phyloP scores from a whole-genome alignment of 2,797 vertebrate genomes.

The Atherinosoma microstoma region DNA sequence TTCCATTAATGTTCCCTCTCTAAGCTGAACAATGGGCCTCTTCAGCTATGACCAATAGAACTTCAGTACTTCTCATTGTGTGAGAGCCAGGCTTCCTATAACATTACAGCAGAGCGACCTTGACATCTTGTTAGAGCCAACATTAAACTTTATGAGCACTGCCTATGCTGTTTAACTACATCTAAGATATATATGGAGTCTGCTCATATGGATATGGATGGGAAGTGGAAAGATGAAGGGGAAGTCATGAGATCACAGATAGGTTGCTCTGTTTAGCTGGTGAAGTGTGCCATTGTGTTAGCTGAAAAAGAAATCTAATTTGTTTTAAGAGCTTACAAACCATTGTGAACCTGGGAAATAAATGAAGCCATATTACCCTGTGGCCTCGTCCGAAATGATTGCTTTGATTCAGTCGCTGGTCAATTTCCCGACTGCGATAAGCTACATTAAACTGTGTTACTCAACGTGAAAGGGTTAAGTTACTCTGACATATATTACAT shows the following conservation, averaged over 20 bases:
- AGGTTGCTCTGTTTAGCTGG: conserved; percentile 30
- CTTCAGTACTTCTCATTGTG: conserved; percentile 72
- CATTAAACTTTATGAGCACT: conserved; percentile 77
- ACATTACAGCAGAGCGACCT: conserved; percentile 73
- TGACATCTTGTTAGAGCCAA: conserved; percentile 79
- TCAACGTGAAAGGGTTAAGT: conserved; percentile 5
- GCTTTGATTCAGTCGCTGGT: conserved; percentile 31
- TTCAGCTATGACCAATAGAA: conserved; percentile 74
- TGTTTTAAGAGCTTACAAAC: conserved; percentile 59
- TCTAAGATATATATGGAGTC: conserved; percentile 71
- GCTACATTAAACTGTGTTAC: conserved; percentile 12
- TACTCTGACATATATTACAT: conserved; percentile 16
- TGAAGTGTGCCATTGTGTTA: conserved; percentile 16
- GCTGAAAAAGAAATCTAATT: conserved; percentile 48
- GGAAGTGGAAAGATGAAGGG: not conserved
- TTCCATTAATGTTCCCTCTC: conserved; percentile 72
- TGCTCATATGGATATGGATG: conserved; percentile 59
- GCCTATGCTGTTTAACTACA: conserved; percentile 71
- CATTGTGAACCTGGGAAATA: conserved; percentile 42
- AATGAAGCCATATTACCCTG: conserved; percentile 37
- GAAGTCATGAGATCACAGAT: conserved; percentile 46
- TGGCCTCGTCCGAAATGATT: conserved; percentile 38
- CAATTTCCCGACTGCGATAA: conserved; percentile 10
- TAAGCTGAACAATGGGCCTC: conserved; percentile 62
- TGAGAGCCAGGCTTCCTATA: conserved; percentile 63